Base-by-base conservation (phyloP, 1,140 invertebrate genomes). In the Lasaia peninsularis region DNA sequence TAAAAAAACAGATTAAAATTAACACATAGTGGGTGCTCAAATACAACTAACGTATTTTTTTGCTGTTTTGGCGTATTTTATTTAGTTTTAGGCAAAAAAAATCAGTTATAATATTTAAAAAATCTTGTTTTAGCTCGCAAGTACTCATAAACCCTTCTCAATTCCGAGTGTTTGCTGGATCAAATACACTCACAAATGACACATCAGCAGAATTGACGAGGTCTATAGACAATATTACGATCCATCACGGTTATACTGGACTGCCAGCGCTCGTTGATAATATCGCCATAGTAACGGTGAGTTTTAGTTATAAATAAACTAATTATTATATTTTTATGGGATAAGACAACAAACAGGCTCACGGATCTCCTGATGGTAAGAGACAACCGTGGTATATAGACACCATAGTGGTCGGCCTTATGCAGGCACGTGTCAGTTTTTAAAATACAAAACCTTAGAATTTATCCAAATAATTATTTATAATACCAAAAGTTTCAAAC, bases 241-340 rank as follows among this genome's bases (percentile, higher is more conserved):
- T 72, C 6, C 71, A 81, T 18, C 72, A 75, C 0, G 51, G 62
- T 20, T 73, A 75, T 53, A 53, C 63, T 0, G 61, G 56, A 20
- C 34, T 52, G 10, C 67, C 74, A 7, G 58, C 72, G 3, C 56
- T 52, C 9, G 32, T 73, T 0, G 67, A 75, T 18, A 62, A 81
- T 18, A 70, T 81, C 31, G 74, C 69, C 56, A 49, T 78, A 18
- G 56, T 78, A 18, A 63, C 53, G 20, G 73, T 78, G 62, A 71
- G 78, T 75, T 58, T 57, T 33, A n/a, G n/a, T n/a, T n/a, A n/a
- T n/a, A n/a, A n/a, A n/a, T n/a, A n/a, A n/a, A n/a, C n/a, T n/a
- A n/a, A n/a, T n/a, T n/a, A n/a, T n/a, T n/a, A n/a, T n/a, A n/a
- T n/a, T n/a, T n/a, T n/a, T n/a, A n/a, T n/a, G n/a, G n/a, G n/a